These are phyloP conservation scores for Brachymystax lenok DNA, from an alignment of 2,797 vertebrate species.

Conservation along the genomic window DNA sequence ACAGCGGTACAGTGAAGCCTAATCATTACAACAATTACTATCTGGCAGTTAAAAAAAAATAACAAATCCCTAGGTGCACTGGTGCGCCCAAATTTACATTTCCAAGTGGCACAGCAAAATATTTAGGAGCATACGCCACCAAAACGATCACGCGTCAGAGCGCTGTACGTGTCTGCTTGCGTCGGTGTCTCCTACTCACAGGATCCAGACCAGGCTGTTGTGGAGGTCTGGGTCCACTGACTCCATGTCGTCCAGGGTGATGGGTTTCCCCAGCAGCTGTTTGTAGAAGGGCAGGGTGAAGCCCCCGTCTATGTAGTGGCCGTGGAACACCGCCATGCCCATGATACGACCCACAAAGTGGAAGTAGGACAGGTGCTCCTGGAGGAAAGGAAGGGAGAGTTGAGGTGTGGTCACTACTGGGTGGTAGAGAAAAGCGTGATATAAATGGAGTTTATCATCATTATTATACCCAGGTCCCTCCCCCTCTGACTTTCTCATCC, in stretches of 20 bases:
- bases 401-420: neutral
- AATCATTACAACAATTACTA: too few species aligned
- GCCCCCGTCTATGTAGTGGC: constrained; percentile 97
- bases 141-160: too few species aligned
- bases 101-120: too few species aligned
- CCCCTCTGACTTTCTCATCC: too few species aligned
- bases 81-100: too few species aligned
- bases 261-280: constrained; percentile 95
- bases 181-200: constrained; percentile 69
- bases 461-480: neutral
- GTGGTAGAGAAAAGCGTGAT: neutral
- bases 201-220: constrained; percentile 98
- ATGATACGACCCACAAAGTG: constrained; percentile 97
- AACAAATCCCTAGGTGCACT: too few species aligned
- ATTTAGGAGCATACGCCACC: too few species aligned
- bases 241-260: constrained; percentile 97
- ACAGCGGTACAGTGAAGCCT: too few species aligned
- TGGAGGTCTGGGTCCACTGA: constrained; percentile 96
- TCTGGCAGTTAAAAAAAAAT: too few species aligned
- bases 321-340: constrained; percentile 98
- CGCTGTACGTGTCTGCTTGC: too few species aligned
- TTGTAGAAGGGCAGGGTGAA: constrained; percentile 98
- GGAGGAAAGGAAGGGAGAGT: constrained; percentile 6
- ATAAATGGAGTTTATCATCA: neutral
- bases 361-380: constrained; percentile 98